Base-by-base conservation (phyloP, 2,888 invertebrate genomes). In the Phaedon cochleariae region DNA sequence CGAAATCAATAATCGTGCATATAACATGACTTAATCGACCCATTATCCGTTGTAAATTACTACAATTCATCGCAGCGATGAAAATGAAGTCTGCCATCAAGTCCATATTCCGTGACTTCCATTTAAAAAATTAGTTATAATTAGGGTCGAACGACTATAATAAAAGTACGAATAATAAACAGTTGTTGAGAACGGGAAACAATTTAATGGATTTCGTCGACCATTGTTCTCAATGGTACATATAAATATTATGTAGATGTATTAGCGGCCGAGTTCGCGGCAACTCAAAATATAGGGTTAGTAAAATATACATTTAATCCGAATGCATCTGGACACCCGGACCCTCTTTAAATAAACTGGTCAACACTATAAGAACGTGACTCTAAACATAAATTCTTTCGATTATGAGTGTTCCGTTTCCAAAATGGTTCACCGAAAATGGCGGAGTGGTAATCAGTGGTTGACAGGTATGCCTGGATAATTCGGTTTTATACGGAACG, bases 81-180 rank as follows among this genome's bases (percentile, higher is more conserved):
- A n/a, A 15, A 31, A 58, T 52, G 52, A 58, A 41, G 45, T 58
- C 34, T 37, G 62, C 62, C 57, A 62, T 65, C 57, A 59, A 46
- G 52, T 64, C 18, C 18, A 22, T 46, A 57, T 60, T 64, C 62
- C 67, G 64, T 64, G 67, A 64, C 67, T 22, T 48, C 52, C 45
- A 52, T 51, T 58, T 34, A 51, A 68, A 67, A 64, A 68, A 64
- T 51, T 58, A 55, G 53, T 57, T 31, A 65, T 65, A 68, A 68
- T 68, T 68, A 64, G 34, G 57, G 51, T 52, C 12, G 34, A 55
- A 59, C 34, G 59, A 60, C 58, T 49, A 62, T 62, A 59, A 64
- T 64, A 52, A 55, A 62, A 31, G 37, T 12, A 51, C 37, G 49
- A 58, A 59, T 68, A 62, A 65, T 62, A 65, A n/a, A 62, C 68